A percentile compares a stretch with the other conserved stretches of the same genome.
phyloP scores from a whole-genome alignment of 2,797 vertebrate genomes.

The Pangasius larnaudii region DNA sequence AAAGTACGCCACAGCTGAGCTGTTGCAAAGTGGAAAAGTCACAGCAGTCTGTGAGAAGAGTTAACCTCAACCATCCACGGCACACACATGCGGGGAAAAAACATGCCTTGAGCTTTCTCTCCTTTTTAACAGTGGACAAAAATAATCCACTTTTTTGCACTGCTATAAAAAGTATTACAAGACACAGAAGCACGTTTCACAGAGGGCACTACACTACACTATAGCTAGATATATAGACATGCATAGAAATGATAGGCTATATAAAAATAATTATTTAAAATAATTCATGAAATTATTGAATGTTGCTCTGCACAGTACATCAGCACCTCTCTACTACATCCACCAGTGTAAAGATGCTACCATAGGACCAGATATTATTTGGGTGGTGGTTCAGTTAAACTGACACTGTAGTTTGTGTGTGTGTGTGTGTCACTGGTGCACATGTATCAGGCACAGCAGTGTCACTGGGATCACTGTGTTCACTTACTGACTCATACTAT shows the following conservation, averaged over 20 bases:
- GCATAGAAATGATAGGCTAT: neutral
- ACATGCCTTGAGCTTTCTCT: neutral
- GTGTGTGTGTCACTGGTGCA: neutral
- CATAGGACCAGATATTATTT: neutral
- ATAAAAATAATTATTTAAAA: neutral
- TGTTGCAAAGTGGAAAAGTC: conserved; percentile 16
- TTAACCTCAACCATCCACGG: neutral
- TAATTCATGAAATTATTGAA: neutral
- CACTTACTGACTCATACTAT: neutral
- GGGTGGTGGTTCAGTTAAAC: neutral
- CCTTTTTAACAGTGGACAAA: neutral
- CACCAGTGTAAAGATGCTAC: neutral
- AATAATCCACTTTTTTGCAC: neutral
- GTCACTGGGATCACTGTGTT: neutral
- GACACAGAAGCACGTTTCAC: neutral
- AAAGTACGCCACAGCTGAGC: neutral
- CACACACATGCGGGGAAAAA: neutral
- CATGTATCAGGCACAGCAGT: too few species aligned
- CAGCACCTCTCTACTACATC: neutral
- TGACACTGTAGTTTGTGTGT: neutral
- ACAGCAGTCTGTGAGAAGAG: conserved; percentile 3
- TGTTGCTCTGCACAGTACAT: neutral
- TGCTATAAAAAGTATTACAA: neutral
- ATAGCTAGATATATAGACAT: neutral
- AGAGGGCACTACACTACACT: neutral